phyloP scores from a whole-genome alignment of 2,797 vertebrate genomes.

The Thripadectes ignobilis region DNA sequence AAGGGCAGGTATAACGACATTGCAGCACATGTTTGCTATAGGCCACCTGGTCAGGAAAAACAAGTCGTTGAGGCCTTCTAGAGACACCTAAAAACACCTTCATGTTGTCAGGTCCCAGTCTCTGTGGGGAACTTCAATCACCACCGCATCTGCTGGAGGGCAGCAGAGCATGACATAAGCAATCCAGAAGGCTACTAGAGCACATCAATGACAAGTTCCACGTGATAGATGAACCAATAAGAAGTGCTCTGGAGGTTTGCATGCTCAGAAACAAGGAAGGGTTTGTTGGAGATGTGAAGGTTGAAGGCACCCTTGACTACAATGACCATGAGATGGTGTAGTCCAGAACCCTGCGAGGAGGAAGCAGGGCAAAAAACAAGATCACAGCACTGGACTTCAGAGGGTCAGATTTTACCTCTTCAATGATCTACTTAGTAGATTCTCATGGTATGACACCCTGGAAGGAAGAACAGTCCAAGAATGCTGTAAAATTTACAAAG shows the following conservation, averaged over 20 bases:
- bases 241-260: not conserved
- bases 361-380: not conserved
- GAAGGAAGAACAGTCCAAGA: not conserved
- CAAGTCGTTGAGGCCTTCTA: not conserved
- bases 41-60: not conserved
- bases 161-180: accelerated
- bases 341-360: not conserved
- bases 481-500: not conserved
- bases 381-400: not conserved
- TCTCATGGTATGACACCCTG: not conserved
- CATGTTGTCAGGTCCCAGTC: not conserved
- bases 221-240: not conserved
- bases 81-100: not conserved
- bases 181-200: not conserved
- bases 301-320: not conserved
- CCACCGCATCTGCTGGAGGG: not conserved
- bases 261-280: not conserved
- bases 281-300: not conserved
- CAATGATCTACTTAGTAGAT: not conserved
- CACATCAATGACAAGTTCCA: not conserved
- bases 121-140: not conserved
- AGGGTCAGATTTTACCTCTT: not conserved
- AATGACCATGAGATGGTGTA: not conserved
- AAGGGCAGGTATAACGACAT: not conserved
- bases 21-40: not conserved